Conservation (phyloP, 1,140 invertebrate species). For the Branchinecta lindahli region DNA sequence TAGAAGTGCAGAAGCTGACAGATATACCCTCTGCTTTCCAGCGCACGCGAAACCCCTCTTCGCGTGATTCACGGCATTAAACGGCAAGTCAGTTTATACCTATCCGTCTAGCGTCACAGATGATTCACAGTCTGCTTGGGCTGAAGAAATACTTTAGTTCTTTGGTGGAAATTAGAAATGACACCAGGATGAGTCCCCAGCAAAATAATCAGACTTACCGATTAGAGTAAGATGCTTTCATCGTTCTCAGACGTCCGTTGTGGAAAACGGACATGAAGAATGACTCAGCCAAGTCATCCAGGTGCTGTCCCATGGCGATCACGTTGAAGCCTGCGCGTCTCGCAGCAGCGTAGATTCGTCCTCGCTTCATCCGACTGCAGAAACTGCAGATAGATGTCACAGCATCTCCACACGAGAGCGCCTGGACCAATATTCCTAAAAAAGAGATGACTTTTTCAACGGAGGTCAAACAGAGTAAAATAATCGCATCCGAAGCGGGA, state of each 20-base stretch:
- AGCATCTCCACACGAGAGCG: constrained; percentile 29
- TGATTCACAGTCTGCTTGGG: too few relatives aligned
- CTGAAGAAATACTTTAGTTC: too few relatives aligned
- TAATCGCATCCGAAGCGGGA: too few relatives aligned
- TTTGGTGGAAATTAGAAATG: too few relatives aligned
- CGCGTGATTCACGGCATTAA: too few relatives aligned
- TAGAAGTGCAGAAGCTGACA: too few relatives aligned
- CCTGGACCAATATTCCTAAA: constrained; percentile 37
- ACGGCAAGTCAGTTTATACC: too few relatives aligned
- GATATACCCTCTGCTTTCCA: too few relatives aligned
- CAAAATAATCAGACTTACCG: constrained; percentile 28
- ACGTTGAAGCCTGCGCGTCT: constrained; percentile 64
- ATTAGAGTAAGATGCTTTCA: constrained; percentile 62
- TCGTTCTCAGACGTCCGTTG: constrained; percentile 54
- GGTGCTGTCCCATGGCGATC: constrained; percentile 64
- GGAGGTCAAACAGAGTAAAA: too few relatives aligned
- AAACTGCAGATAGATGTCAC: constrained; percentile 46
- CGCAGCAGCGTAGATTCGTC: constrained; percentile 55
- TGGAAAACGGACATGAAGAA: constrained; percentile 70
- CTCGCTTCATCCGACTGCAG: constrained; percentile 49
- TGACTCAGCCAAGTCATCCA: constrained; percentile 67
- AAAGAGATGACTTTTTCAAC: constrained; percentile 15
- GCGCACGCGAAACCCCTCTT: too few relatives aligned
- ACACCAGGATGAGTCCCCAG: too few relatives aligned
- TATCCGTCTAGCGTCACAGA: too few relatives aligned